These are phyloP conservation scores for Phalanger gymnotis DNA, from an alignment of 2,797 vertebrate species.

Conservation along the genomic window DNA sequence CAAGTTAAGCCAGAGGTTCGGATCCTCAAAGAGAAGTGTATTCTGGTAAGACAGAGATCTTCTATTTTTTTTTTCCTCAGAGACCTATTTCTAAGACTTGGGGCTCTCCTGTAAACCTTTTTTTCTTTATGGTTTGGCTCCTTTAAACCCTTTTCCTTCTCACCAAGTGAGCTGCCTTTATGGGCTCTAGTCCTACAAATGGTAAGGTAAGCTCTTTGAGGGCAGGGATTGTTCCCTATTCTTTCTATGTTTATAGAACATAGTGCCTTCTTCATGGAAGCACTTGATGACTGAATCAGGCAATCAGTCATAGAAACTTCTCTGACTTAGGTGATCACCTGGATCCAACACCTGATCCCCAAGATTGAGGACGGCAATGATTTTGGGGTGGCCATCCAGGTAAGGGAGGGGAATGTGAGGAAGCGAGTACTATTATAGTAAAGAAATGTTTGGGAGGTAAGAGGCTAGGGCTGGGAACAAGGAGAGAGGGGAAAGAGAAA, in stretches of 20 bases:
- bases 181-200: neutral
- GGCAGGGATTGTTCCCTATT: neutral
- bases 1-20: conserved; percentile 91
- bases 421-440: neutral
- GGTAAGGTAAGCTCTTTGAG: neutral
- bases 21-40: conserved; percentile 89
- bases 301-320: neutral
- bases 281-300: neutral
- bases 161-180: neutral
- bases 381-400: conserved; percentile 95
- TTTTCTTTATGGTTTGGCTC: conserved; percentile 28
- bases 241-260: neutral
- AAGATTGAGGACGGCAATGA: conserved; percentile 96
- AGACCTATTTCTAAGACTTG: conserved; percentile 59
- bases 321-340: conserved; percentile 83
- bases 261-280: neutral
- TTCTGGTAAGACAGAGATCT: conserved; percentile 84
- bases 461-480: neutral
- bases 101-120: conserved; percentile 1
- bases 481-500: neutral
- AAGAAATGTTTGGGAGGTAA: conserved; percentile 26
- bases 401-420: conserved; percentile 68
- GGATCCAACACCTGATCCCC: conserved; percentile 93
- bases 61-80: conserved; percentile 63
- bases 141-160: conserved; percentile 5